Conservation (phyloP, 2,888 invertebrate species). For the Miltochrista miniata region DNA sequence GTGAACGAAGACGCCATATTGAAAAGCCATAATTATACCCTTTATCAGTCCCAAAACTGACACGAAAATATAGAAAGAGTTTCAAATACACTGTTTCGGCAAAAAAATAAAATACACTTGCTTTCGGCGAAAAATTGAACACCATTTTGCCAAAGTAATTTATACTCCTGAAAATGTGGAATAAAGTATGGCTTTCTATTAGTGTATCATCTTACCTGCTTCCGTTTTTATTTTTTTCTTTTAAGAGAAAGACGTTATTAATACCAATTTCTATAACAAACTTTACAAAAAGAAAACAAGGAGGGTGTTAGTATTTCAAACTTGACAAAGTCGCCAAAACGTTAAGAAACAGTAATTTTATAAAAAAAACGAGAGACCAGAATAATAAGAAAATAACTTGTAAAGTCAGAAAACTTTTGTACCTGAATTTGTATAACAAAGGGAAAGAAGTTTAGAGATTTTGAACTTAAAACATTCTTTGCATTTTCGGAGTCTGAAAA, state of each 20-base stretch:
- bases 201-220: background rate
- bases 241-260: background rate
- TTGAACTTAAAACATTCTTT: background rate
- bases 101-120: too few relatives aligned
- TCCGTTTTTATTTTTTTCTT: background rate
- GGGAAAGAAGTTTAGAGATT: background rate
- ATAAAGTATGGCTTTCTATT: background rate
- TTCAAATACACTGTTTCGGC: too few relatives aligned
- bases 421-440: too few relatives aligned
- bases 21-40: too few relatives aligned
- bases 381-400: background rate
- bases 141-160: background rate
- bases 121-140: too few relatives aligned
- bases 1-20: too few relatives aligned
- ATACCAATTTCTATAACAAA: background rate
- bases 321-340: background rate
- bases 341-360: constrained; percentile 8
- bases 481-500: too few relatives aligned
- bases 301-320: background rate
- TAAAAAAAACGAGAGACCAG: background rate
- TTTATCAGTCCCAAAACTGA: too few relatives aligned
- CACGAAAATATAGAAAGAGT: too few relatives aligned
- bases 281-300: constrained; percentile 2
- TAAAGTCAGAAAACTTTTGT: background rate
- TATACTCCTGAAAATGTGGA: background rate